phyloP scores from a whole-genome alignment of 1,140 invertebrate species.

The Holotrichia oblita region DNA sequence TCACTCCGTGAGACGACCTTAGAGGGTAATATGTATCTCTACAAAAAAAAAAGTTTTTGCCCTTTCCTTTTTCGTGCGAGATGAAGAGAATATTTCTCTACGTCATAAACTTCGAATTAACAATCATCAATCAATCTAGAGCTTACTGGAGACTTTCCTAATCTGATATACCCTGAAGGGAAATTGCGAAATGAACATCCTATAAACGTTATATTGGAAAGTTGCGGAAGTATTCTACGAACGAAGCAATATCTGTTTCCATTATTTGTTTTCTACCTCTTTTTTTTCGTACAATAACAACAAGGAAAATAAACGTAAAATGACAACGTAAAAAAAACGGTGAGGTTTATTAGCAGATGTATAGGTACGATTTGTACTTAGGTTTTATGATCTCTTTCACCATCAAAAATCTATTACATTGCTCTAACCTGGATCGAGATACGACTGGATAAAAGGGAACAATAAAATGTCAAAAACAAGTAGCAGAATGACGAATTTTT shows the following conservation, averaged over 20 bases:
- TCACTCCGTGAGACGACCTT: conserved; percentile 6
- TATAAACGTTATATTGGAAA: too few relatives aligned
- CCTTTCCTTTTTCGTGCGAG: background rate
- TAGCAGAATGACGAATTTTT: background rate
- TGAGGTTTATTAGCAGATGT: too few relatives aligned
- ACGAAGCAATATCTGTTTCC: too few relatives aligned
- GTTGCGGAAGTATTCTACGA: too few relatives aligned
- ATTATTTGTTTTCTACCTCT: too few relatives aligned
- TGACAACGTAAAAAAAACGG: too few relatives aligned
- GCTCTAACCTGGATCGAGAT: background rate
- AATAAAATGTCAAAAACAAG: background rate
- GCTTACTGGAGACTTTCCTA: background rate
- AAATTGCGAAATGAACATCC: background rate
- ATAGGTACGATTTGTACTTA: too few relatives aligned
- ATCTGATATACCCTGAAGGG: background rate
- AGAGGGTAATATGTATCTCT: background rate
- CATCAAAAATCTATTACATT: too few relatives aligned
- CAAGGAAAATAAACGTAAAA: too few relatives aligned
- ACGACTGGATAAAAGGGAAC: background rate
- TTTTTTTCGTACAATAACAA: too few relatives aligned
- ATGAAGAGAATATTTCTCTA: background rate
- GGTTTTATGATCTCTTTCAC: too few relatives aligned
- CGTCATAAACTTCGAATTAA: conserved; percentile 6
- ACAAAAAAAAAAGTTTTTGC: too few relatives aligned
- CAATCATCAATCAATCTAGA: conserved; percentile 1